Conservation (phyloP, 1,140 invertebrate species). For the Chlorops oryzae region DNA sequence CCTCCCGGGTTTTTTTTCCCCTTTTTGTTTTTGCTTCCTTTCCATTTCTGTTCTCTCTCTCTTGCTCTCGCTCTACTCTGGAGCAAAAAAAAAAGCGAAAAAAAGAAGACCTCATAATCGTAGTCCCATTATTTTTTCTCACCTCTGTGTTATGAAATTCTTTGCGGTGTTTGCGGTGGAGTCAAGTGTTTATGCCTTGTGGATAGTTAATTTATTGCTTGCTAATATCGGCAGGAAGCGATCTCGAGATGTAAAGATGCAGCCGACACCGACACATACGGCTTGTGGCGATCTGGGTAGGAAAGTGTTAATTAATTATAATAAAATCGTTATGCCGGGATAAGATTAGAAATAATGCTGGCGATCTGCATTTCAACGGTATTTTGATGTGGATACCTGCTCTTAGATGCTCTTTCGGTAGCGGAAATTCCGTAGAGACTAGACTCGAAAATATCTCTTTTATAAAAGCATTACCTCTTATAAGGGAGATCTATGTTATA, state of each 20-base stretch:
- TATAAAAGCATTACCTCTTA: too few relatives aligned
- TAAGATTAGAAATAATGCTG: too few relatives aligned
- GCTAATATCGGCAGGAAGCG: slow-evolving; percentile 43
- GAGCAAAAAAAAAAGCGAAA: not conserved
- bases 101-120: not conserved
- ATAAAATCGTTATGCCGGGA: too few relatives aligned
- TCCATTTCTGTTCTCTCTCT: not conserved
- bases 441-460: too few relatives aligned
- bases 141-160: slow-evolving; percentile 22
- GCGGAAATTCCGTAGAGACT: too few relatives aligned
- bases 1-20: not conserved
- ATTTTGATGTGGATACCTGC: too few relatives aligned
- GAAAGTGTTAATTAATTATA: too few relatives aligned
- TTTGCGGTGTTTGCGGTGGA: not conserved
- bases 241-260: slow-evolving; percentile 14
- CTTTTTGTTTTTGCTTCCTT: not conserved
- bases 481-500: too few relatives aligned
- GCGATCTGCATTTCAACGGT: too few relatives aligned
- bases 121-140: slow-evolving; percentile 18
- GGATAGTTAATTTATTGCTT: slow-evolving; percentile 42
- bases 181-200: slow-evolving; percentile 17
- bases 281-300: slow-evolving; percentile 2
- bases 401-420: too few relatives aligned
- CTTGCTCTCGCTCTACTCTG: not conserved
- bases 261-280: not conserved